Conservation (phyloP, 2,888 invertebrate species). For the Troides aeacus region DNA sequence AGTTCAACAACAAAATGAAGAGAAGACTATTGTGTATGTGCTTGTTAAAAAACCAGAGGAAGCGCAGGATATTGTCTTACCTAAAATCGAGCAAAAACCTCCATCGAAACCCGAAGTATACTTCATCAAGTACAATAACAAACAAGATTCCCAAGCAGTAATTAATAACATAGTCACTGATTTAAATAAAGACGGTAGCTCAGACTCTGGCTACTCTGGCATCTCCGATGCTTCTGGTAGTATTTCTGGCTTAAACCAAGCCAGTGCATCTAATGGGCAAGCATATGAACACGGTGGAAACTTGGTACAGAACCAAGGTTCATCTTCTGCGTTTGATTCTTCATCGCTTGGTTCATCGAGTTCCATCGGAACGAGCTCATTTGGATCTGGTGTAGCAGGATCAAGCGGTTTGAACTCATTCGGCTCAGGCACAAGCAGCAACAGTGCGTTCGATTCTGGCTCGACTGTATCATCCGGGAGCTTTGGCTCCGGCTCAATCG, state of each 20-base stretch:
- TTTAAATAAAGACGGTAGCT: constrained; percentile 50
- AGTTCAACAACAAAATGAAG: constrained; percentile 84
- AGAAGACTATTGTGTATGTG: constrained; percentile 88
- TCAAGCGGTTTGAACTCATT: constrained; percentile 19
- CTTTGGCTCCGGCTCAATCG: neutral
- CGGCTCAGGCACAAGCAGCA: constrained; percentile 9
- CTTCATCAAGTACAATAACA: constrained; percentile 88
- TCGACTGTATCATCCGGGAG: constrained; percentile 10
- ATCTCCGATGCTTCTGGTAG: neutral
- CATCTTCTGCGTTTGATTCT: constrained; percentile 9
- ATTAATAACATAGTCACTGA: constrained; percentile 71
- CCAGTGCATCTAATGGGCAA: neutral
- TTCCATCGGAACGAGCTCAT: constrained; percentile 3
- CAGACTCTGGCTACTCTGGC: constrained; percentile 29
- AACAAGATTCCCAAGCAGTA: constrained; percentile 72
- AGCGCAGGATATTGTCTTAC: constrained; percentile 82
- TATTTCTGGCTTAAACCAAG: constrained; percentile 7
- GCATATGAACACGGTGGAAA: constrained; percentile 5
- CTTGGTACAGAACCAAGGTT: constrained; percentile 8
- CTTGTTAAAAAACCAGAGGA: constrained; percentile 88
- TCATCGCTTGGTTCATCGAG: constrained; percentile 9
- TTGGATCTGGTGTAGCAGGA: constrained; percentile 10
- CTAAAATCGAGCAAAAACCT: constrained; percentile 83
- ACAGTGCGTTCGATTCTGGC: constrained; percentile 10
- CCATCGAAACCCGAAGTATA: constrained; percentile 88